A percentile compares a stretch with the other conserved stretches of the same genome.
These are phyloP conservation scores for Globicephala melas DNA, from an alignment of 2,113 vertebrate species.

Conservation along the genomic window DNA sequence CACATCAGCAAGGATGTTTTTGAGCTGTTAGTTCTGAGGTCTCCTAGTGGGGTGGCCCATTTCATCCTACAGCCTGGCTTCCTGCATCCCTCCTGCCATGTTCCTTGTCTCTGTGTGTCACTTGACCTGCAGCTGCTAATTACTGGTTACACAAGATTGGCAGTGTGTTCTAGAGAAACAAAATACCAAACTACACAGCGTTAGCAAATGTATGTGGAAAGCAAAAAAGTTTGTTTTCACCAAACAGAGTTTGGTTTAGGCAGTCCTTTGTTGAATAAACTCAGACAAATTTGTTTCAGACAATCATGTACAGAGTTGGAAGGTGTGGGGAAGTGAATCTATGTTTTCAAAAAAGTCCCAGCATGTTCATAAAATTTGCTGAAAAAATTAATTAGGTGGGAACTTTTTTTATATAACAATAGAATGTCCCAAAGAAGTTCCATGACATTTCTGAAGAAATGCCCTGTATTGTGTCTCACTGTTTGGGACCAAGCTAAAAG, in stretches of 20 bases:
- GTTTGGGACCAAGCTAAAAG: neutral
- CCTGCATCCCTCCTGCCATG: accelerated
- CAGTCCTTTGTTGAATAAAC: conserved; percentile 36
- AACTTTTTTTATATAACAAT: neutral
- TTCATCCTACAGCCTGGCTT: neutral
- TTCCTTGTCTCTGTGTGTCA: neutral
- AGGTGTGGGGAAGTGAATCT: neutral
- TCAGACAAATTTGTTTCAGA: neutral
- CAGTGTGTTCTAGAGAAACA: neutral
- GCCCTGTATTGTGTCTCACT: neutral
- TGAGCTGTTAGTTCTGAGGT: neutral
- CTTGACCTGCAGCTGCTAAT: neutral
- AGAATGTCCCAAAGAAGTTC: neutral
- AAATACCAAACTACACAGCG: conserved; percentile 29
- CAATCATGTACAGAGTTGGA: neutral
- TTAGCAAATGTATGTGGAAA: conserved; percentile 17
- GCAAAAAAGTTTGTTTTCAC: neutral
- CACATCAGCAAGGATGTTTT: neutral
- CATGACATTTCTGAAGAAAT: neutral
- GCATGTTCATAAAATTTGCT: neutral
- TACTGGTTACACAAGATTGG: neutral
- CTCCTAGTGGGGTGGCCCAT: accelerated
- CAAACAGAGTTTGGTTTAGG: neutral
- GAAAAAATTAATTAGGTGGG: neutral
- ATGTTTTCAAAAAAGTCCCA: neutral